phyloP scores from a whole-genome alignment of 2,797 vertebrate species.

The Melanotaenia parkinsoni region DNA sequence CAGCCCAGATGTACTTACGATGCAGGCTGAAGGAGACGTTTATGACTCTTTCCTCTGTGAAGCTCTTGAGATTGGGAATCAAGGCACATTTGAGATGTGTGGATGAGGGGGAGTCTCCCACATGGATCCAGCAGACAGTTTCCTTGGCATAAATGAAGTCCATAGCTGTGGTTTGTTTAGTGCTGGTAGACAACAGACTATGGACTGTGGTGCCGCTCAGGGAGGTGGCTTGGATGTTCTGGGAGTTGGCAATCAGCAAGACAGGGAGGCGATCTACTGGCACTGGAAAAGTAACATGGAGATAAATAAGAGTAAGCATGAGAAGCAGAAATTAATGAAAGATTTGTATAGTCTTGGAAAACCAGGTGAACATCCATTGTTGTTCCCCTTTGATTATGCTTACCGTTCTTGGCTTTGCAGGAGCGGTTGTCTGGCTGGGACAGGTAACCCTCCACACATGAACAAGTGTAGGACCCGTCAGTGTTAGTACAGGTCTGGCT shows the following conservation, averaged over 20 bases:
- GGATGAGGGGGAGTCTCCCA: constrained; percentile 89
- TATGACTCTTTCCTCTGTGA: constrained; percentile 91
- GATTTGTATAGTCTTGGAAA: not conserved
- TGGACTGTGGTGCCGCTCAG: constrained; percentile 88
- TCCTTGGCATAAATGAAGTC: constrained; percentile 94
- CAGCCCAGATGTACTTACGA: constrained; percentile 84
- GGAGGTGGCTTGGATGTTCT: constrained; percentile 95
- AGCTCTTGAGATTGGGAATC: constrained; percentile 94
- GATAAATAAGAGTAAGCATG: constrained; percentile 4
- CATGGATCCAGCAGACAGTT: constrained; percentile 95
- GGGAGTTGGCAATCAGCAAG: constrained; percentile 94
- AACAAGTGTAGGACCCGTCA: constrained; percentile 90
- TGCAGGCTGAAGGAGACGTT: constrained; percentile 97
- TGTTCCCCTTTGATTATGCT: constrained; percentile 9
- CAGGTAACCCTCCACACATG: constrained; percentile 97
- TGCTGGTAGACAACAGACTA: constrained; percentile 90
- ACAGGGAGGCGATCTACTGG: constrained; percentile 94
- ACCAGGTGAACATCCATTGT: not conserved
- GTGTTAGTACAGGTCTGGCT: constrained; percentile 95
- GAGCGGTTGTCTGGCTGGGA: constrained; percentile 95
- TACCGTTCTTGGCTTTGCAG: constrained; percentile 98
- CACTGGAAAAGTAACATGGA: constrained; percentile 75
- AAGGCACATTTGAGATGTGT: constrained; percentile 94
- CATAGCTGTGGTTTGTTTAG: constrained; percentile 97
- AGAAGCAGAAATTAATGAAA: constrained; percentile 4